Base-by-base conservation (phyloP, 2,888 invertebrate species). In the Sclerodermus sp. region DNA sequence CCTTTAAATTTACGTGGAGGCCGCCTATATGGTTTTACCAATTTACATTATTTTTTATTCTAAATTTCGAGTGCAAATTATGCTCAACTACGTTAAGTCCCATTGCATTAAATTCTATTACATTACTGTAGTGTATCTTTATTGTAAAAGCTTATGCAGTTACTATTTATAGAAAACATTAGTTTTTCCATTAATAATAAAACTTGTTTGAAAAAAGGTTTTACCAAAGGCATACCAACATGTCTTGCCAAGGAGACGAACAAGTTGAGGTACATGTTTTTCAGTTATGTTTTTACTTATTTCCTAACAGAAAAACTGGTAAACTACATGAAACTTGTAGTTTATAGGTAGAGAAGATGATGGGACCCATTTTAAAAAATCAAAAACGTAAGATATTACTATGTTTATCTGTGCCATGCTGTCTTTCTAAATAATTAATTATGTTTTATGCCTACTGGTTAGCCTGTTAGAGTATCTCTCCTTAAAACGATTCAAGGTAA, bases 391-490 rank as follows among this genome's bases (percentile, higher is more conserved):
- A 64, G 59, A 51, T 10, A 2, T 9, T 18, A n/a, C n/a, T 37
- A 34, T 17, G 23, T 45, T 18, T 32, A 41, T 9, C 16, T 34
- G 17, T 53, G 8, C 49, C 10, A 37, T 30, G 23, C 42, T 18
- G 16, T 55, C 45, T 39, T 54, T 59, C 55, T 63, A 63, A 61
- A 53, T 41, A 46, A 53, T 44, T 51, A 49, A 58, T 65, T 66
- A 45, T 62, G 57, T 60, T 51, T 56, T 57, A 60, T 57, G 66
- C 67, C 62, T 58, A 52, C 66, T 54, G 71, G 68, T 70, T 62
- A 74, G 74, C 60, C 58, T 74, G 49, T 66, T 74, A 60, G 74
- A 74, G 57, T 70, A 70, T 61, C 65, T 74, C 52, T 68, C 72
- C 58, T 64, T 73, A 63, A 74, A 72, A 63, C 60, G 60, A 57